Evolutionary conservation across 2,113 vertebrate species (phyloP).

Genomic region (Peromyscus californicus): DNA sequence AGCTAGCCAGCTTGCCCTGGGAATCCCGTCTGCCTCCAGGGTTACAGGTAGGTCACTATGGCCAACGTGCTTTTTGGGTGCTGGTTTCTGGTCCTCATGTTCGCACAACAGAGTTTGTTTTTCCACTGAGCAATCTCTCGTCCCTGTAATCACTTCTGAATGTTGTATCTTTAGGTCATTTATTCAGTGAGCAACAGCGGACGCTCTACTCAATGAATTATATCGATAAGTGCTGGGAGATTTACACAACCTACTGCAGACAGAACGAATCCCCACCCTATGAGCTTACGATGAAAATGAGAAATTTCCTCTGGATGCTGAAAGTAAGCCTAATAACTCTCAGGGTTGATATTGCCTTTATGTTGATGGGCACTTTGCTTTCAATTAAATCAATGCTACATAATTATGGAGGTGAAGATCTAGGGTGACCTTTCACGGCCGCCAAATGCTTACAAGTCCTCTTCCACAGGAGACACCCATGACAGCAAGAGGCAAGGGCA

Average conservation of each 20-base stretch:
- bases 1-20: background rate
- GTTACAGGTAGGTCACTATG: background rate
- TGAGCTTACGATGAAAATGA: constrained; percentile 89
- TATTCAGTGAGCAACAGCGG: constrained; percentile 87
- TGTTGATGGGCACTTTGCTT: background rate
- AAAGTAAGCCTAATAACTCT: constrained; percentile 84
- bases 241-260: constrained; percentile 86
- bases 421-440: background rate
- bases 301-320: constrained; percentile 94
- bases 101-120: background rate
- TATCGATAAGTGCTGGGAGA: constrained; percentile 89
- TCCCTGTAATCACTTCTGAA: background rate
- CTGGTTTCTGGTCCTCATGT: background rate
- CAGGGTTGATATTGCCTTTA: background rate
- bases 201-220: constrained; percentile 85
- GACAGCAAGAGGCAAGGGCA: background rate
- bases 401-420: background rate
- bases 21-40: background rate
- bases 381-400: background rate
- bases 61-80: background rate
- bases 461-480: background rate
- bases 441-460: background rate
- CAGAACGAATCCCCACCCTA: constrained; percentile 21
- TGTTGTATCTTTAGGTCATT: constrained; percentile 85
- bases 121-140: background rate